These are phyloP conservation scores for Therioaphis trifolii DNA, from an alignment of 2,888 invertebrate species.

Conservation along the genomic window DNA sequence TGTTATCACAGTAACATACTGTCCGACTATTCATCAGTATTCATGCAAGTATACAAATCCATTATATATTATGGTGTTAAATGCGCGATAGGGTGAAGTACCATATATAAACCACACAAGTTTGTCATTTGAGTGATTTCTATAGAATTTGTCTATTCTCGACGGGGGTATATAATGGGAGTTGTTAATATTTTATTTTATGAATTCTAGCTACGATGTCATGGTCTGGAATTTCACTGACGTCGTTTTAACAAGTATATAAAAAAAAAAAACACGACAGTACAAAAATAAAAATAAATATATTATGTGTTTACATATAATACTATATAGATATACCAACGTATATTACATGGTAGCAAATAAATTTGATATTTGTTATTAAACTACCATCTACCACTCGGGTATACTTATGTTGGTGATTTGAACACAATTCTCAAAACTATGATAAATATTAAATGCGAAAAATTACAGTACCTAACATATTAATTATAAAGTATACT, in stretches of 20 bases:
- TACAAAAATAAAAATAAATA: not conserved
- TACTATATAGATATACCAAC: too few species aligned
- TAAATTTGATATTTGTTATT: too few species aligned
- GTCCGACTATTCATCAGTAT: too few species aligned
- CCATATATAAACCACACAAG: not conserved
- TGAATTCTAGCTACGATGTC: constrained; percentile 40
- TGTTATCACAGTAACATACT: too few species aligned
- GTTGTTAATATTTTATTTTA: constrained; percentile 46
- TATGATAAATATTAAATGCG: too few species aligned
- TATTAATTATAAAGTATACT: constrained; percentile 33
- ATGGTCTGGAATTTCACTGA: constrained; percentile 29
- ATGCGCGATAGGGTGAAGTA: not conserved
- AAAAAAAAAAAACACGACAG: constrained; percentile 18
- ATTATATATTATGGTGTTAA: too few species aligned
- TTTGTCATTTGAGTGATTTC: constrained; percentile 22
- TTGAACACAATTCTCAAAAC: not conserved
- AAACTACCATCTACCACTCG: too few species aligned
- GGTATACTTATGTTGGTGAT: too few species aligned
- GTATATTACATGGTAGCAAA: too few species aligned
- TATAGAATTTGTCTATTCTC: not conserved
- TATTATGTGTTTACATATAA: too few species aligned
- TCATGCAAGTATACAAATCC: too few species aligned
- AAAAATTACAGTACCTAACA: constrained; percentile 8
- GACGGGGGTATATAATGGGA: constrained; percentile 27
- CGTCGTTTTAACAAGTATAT: not conserved